A percentile compares a stretch with the other conserved stretches of the same genome.
Conservation (phyloP, 2,888 invertebrate species). For the Tortrix viridana region DNA sequence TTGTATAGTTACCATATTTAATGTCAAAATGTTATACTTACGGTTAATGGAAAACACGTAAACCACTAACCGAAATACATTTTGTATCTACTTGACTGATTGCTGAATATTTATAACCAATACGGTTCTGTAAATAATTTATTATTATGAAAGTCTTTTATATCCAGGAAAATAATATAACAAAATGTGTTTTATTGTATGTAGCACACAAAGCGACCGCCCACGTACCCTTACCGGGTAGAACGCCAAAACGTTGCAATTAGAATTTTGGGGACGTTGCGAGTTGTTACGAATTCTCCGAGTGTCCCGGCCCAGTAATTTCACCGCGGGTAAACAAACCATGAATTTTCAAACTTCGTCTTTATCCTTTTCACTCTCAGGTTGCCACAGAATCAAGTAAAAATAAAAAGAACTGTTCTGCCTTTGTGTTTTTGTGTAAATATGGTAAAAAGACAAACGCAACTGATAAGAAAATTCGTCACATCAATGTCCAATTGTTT, state of each 20-base stretch:
- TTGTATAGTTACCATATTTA: too few species aligned
- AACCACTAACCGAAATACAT: too few species aligned
- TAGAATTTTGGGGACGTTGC: conserved; percentile 61
- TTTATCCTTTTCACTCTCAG: neutral
- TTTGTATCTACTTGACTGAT: too few species aligned
- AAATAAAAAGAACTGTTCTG: neutral
- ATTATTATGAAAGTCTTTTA: too few species aligned
- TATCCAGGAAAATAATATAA: too few species aligned
- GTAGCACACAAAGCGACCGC: conserved; percentile 53
- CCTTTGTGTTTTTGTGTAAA: neutral
- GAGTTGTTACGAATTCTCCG: conserved; percentile 51
- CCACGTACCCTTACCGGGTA: conserved; percentile 44
- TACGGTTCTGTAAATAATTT: too few species aligned
- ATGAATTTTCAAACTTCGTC: conserved; percentile 2
- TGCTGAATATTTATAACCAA: too few species aligned
- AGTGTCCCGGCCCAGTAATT: conserved; percentile 46
- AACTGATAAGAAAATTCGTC: neutral
- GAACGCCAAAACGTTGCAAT: conserved; percentile 57
- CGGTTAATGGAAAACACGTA: too few species aligned
- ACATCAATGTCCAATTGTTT: neutral
- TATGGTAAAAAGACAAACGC: neutral
- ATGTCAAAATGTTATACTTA: too few species aligned
- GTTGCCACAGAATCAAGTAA: neutral
- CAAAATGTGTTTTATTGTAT: conserved; percentile 9
- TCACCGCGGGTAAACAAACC: conserved; percentile 23